Base-by-base conservation (phyloP, 2,113 vertebrate species). In the Sinocyclocheilus grahami region DNA sequence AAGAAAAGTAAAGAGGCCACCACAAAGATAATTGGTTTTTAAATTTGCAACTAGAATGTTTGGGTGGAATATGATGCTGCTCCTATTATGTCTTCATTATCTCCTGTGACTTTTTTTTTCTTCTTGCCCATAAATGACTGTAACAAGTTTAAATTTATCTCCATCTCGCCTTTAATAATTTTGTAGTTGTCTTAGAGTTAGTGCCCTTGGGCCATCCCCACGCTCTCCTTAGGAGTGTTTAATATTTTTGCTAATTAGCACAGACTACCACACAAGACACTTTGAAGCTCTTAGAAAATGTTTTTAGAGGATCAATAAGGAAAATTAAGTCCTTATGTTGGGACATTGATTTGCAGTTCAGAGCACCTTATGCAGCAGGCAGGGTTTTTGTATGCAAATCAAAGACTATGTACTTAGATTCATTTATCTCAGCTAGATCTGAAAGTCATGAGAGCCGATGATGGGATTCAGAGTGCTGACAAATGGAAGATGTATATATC, bases 181-280 rank as follows among this genome's bases (percentile, higher is more conserved):
- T 65, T 82, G 71, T 82, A 82, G 27, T 82, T 78, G 51, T 87
- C 33, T 78, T 78, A 63, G 24, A 48, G 83, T 72, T 79, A 30
- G 46, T 42, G 80, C 84, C 72, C 46, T 42, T 78, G 72, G 74
- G 87, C 84, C 42, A 62, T 83, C 74, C 79, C 87, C 58, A 42
- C 10, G 14, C 78, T 85, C 71, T 60, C 33, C 76, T 85, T 82
- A 82, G 60, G 24, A 37, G 20, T 76, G 27, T 85, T 78, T 48
- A 78, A 76, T 46, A 39, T 51, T 62, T 33, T 78, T 10, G 30
- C 24, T 85, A 67, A 83, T 88, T 83, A 86, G 11, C 16, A 14
- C 22, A 39, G 72, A 55, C 53, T 51, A 33, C 76, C 82, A 20
- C 13, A 14, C 65, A 39, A 67, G 48, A 75, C 37, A 67, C 53